These are phyloP conservation scores for Halocaridina rubra DNA, from an alignment of 2,888 invertebrate species.

Conservation along the genomic window DNA sequence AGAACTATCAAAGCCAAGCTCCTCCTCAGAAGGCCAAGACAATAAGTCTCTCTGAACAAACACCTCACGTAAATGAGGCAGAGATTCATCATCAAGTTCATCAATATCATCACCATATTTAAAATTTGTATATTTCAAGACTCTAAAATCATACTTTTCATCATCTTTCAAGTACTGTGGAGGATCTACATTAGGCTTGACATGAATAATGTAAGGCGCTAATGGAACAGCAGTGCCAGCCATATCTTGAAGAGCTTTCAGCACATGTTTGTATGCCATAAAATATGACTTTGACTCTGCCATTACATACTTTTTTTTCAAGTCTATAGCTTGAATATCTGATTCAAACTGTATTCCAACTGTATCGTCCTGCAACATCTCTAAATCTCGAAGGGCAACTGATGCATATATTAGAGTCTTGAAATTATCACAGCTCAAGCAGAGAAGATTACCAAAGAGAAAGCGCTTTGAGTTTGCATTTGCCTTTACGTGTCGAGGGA, in stretches of 20 bases:
- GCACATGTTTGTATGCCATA: constrained; percentile 70
- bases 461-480: constrained; percentile 58
- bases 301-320: constrained; percentile 65
- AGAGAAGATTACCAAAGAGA: constrained; percentile 62
- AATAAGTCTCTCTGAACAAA: background rate
- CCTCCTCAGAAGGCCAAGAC: constrained; percentile 32
- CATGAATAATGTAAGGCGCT: constrained; percentile 65
- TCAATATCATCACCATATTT: background rate
- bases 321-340: constrained; percentile 25
- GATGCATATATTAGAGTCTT: constrained; percentile 41
- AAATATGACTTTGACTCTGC: constrained; percentile 70
- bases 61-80: background rate
- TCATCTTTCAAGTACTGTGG: constrained; percentile 25
- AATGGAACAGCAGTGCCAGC: constrained; percentile 66
- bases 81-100: background rate
- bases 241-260: constrained; percentile 68
- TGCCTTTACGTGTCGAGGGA: constrained; percentile 9
- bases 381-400: constrained; percentile 39
- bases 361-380: constrained; percentile 31
- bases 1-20: constrained; percentile 71
- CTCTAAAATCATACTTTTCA: constrained; percentile 36
- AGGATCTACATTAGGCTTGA: constrained; percentile 31
- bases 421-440: constrained; percentile 63
- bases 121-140: background rate
- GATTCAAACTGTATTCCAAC: constrained; percentile 51